Evolutionary conservation across 2,113 vertebrate genomes (phyloP).

Genomic region (Tiliqua scincoides): DNA sequence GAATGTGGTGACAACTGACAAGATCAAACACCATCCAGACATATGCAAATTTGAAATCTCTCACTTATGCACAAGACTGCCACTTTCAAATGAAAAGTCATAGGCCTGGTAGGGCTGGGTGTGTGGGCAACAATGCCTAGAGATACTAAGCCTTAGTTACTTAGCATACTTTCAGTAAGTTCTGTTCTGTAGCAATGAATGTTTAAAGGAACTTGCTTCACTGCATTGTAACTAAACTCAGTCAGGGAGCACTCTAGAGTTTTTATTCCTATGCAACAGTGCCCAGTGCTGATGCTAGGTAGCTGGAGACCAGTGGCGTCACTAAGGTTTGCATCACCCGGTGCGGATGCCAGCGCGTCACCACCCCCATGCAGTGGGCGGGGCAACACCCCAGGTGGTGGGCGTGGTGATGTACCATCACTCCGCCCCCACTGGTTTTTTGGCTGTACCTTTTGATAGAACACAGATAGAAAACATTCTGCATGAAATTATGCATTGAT

Average conservation of each 20-base stretch:
- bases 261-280: no score
- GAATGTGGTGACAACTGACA: background rate
- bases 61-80: background rate
- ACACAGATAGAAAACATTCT: no score
- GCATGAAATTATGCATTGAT: no score
- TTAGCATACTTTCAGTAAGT: constrained; percentile 38
- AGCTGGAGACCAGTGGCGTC: no score
- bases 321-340: no score
- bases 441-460: no score
- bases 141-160: constrained; percentile 59
- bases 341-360: no score
- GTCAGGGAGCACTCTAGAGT: background rate
- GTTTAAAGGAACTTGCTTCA: constrained; percentile 43
- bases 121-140: constrained; percentile 60
- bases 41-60: background rate
- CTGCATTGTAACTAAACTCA: constrained; percentile 1
- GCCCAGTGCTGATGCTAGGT: no score
- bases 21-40: background rate
- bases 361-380: no score
- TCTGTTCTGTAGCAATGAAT: constrained; percentile 27
- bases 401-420: no score
- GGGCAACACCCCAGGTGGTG: no score
- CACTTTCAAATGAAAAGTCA: background rate
- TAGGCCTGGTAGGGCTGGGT: constrained; percentile 25
- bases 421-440: no score